Evolutionary conservation across 1,140 invertebrate genomes (phyloP).

Genomic region (Aleiodes sp.): DNA sequence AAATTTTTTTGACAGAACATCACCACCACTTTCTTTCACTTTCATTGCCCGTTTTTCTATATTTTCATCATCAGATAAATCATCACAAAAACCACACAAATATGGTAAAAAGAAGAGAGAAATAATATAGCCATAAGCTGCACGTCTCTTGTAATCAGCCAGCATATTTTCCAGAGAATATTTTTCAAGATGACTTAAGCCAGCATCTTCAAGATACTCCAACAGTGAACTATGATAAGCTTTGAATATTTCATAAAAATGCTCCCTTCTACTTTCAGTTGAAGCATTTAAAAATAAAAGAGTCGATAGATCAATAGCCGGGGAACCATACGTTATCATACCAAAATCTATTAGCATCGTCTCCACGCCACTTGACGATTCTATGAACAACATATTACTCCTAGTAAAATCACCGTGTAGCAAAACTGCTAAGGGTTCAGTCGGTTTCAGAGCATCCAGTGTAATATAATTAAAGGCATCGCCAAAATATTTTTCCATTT

Average conservation of each 20-base stretch:
- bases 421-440: constrained; percentile 50
- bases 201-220: constrained; percentile 33
- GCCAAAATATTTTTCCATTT: constrained; percentile 25
- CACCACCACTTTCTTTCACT: constrained; percentile 29
- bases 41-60: background rate
- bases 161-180: constrained; percentile 48
- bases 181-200: constrained; percentile 30
- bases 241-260: constrained; percentile 49
- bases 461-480: constrained; percentile 28
- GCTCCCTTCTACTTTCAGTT: constrained; percentile 30
- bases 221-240: constrained; percentile 50
- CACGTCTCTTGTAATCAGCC: constrained; percentile 47
- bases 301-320: constrained; percentile 57
- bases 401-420: constrained; percentile 60
- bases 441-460: constrained; percentile 7
- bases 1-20: constrained; percentile 38
- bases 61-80: background rate
- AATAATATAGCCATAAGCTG: constrained; percentile 51
- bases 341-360: constrained; percentile 62
- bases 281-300: constrained; percentile 57
- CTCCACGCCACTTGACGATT: constrained; percentile 31
- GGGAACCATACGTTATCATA: constrained; percentile 49
- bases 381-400: constrained; percentile 57
- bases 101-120: constrained; percentile 47
- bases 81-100: constrained; percentile 33